These are phyloP conservation scores for Kryptopterus vitreolus DNA, from an alignment of 2,797 vertebrate species.

Conservation along the genomic window DNA sequence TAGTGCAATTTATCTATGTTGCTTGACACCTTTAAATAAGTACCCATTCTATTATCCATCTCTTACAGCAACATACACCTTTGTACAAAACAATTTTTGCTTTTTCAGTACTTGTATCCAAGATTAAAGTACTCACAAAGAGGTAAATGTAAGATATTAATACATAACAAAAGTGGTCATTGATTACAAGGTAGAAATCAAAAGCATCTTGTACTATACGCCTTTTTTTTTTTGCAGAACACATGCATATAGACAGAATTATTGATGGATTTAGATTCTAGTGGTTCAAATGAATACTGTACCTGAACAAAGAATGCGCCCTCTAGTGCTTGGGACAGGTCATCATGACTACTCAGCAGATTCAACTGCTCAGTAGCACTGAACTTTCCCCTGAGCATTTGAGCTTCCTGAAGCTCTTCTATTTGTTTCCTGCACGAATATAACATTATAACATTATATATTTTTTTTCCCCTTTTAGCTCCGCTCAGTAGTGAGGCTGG, in stretches of 20 bases:
- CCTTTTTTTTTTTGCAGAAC: no score
- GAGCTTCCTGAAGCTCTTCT: conserved; percentile 76
- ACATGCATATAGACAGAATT: background rate
- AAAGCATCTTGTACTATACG: background rate
- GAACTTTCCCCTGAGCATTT: conserved; percentile 81
- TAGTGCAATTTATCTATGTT: no score
- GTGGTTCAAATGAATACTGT: conserved; percentile 11
- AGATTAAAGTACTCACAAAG: background rate
- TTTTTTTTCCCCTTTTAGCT: no score
- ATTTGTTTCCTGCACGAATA: conserved; percentile 78
- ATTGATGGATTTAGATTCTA: background rate
- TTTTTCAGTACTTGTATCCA: background rate
- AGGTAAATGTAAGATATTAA: background rate
- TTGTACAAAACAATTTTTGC: background rate
- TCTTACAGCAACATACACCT: no score
- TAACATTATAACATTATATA: background rate
- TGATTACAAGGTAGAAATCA: background rate
- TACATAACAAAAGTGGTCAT: background rate
- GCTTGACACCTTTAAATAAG: no score
- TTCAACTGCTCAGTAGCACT: conserved; percentile 75
- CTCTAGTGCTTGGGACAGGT: conserved; percentile 81
- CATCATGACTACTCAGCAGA: conserved; percentile 79
- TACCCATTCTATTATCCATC: background rate
- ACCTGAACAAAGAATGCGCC: conserved; percentile 92
- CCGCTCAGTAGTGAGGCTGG: background rate